Evolutionary conservation across 2,797 vertebrate species (phyloP).

Genomic region (Sebastes flavidus): DNA sequence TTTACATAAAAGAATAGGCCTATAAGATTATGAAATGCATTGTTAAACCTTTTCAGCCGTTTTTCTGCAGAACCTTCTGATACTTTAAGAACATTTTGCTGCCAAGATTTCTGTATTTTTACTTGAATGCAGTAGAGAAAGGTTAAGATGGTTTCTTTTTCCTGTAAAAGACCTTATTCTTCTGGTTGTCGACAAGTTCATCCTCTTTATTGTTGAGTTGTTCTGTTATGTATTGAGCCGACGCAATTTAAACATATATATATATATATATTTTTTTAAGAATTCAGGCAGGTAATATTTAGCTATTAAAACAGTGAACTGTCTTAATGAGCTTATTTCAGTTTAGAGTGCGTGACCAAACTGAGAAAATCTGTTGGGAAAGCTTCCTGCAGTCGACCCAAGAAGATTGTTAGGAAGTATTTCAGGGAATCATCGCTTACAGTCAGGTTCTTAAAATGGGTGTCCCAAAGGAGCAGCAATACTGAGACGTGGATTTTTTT

Average conservation of each 20-base stretch:
- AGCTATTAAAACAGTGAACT: neutral
- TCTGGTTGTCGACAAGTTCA: neutral
- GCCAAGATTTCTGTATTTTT: neutral
- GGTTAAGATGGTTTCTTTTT: neutral
- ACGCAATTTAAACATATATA: neutral
- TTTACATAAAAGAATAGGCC: neutral
- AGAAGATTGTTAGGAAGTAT: conserved; percentile 1
- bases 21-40: neutral
- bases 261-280: neutral
- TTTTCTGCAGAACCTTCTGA: neutral
- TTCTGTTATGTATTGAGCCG: neutral
- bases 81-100: neutral
- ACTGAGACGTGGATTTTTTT: neutral
- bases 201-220: neutral
- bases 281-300: neutral
- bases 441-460: neutral
- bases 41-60: neutral
- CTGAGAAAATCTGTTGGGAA: neutral
- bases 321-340: neutral
- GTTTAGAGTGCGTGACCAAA: neutral
- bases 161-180: neutral
- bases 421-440: conserved; percentile 18
- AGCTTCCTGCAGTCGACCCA: neutral
- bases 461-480: conserved; percentile 1
- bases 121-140: neutral